Conservation (phyloP, 1,140 invertebrate species). For the Aphelinus certus region DNA sequence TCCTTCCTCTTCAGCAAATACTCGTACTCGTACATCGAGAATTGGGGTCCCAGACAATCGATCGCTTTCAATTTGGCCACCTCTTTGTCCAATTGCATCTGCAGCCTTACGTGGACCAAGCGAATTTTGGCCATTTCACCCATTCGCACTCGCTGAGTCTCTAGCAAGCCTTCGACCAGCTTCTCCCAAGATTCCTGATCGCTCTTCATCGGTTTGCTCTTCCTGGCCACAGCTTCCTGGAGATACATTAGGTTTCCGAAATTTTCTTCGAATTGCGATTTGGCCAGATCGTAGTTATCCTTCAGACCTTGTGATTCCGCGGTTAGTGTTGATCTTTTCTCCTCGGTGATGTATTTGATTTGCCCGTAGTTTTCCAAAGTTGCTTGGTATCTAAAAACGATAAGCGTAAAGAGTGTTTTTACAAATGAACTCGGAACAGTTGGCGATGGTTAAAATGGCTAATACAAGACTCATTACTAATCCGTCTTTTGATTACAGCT, state of each 20-base stretch:
- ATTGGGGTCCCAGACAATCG: conserved; percentile 36
- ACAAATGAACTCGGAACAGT: background rate
- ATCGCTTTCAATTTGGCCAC: conserved; percentile 8
- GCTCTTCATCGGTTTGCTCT: background rate
- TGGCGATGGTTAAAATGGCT: too few relatives aligned
- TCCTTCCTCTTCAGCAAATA: conserved; percentile 36
- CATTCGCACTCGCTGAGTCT: conserved; percentile 25
- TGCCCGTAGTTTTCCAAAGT: conserved; percentile 13
- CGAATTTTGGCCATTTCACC: conserved; percentile 35
- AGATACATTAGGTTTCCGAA: background rate
- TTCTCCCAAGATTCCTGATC: background rate
- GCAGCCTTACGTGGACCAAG: conserved; percentile 31
- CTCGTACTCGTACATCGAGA: conserved; percentile 43
- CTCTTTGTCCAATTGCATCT: conserved; percentile 16
- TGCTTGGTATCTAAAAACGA: conserved; percentile 3
- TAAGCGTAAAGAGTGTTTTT: background rate
- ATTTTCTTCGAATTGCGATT: background rate
- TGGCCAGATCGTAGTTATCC: background rate
- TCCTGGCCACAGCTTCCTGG: background rate
- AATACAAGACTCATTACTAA: too few relatives aligned
- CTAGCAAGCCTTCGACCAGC: background rate
- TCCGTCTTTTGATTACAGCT: too few relatives aligned
- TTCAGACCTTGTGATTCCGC: background rate
- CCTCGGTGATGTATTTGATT: background rate
- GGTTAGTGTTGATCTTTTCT: background rate